Evolutionary conservation across 2,113 vertebrate genomes (phyloP), one percentile per base, ranked within the genome.

Genomic region (Atlantisia rogersi): DNA sequence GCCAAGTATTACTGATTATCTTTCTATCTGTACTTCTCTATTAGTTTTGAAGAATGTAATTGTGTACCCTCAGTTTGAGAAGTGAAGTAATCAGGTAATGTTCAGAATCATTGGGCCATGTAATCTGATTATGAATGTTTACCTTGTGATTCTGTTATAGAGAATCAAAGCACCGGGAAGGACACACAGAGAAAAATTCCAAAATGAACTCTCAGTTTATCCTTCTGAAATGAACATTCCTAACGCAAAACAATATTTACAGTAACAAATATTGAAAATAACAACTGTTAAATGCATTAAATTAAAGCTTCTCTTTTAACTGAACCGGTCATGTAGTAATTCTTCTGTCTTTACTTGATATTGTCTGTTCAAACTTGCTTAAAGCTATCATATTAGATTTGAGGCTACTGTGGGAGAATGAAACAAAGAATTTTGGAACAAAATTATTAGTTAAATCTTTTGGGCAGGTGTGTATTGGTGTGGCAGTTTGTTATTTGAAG

Each of bases 41-140:
- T 78, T 92, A 94, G 31, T 93, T 94, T 71, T 79, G 92, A 95
- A 93, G 69, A 85, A 88, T 88, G 73, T 83, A 29, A 79, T 71
- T 95, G 82, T 86, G 80, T 90, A 90, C 46, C 37, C 37, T 91
- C 26, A 87, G 26, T 86, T 74, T 86, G 82, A 35, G 56, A 95
- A 93, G 73, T 44, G 69, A 90, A 94, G 39, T 92, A 90, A 96
- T 92, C 88, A 90, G 86, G 86, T 93, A 96, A 97, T 95, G 94
- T 93, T 95, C 90, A 86, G 69, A 92, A 94, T 86, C 86, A 93
- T 64, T 93, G 88, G 48, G 31, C 64, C 53, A 53, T 88, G 69
- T 86, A 95, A 92, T 90, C 68, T 93, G 82, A 90, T 96, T 96
- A 94, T 78, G 76, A 86, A 83, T 95, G 77, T 94, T 97, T 96